Evolutionary conservation across 2,113 vertebrate genomes (phyloP), one percentile per base, ranked within the genome.

Genomic region (Pontoporia blainvillei): DNA sequence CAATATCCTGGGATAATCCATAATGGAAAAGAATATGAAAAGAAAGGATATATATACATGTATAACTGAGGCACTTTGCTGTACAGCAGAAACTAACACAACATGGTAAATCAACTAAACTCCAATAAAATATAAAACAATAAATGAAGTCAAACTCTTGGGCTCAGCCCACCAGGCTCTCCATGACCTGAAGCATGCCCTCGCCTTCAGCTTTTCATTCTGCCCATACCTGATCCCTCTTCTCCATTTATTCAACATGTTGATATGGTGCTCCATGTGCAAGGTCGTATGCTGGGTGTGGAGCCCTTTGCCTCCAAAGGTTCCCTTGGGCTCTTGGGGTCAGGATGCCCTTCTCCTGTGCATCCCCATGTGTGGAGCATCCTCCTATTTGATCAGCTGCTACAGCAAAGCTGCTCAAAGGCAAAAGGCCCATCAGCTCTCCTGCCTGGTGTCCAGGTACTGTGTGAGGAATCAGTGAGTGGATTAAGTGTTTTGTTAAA

Each of bases 301-400:
- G 5, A 34, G 69, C 25, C 1, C 49, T 27, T 71, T 31, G 20
- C 2, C 27, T 20, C 8, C 4, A 29, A 13, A 44, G 23, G 23
- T 15, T 36, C 31, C 31, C 2, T 13, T 36, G 34, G 36, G 73
- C 25, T 39, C 41, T 41, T 0, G 1, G n/a, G 84, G 41, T 21
- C 0, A 2, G 21, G 34, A 29, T 3, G 14, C 0, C 41, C 21
- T 69, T 8, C 4, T 27, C 25, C 21, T 14, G 2, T 46, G 46
- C 15, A n/a, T 2, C 17, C 39, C 7, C 21, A 44, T 2, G 0
- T 41, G 6, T 1, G 6, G 9, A 11, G 18, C 27, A 14, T 15
- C 49, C 23, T 49, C 69, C 90, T 17, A 10, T 11, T 0, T 4
- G 4, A 34, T 49, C 49, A 29, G 11, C 39, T 83, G 9, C 36